Evolutionary conservation across 2,797 vertebrate genomes (phyloP).

Genomic region (Salarias fasciatus): DNA sequence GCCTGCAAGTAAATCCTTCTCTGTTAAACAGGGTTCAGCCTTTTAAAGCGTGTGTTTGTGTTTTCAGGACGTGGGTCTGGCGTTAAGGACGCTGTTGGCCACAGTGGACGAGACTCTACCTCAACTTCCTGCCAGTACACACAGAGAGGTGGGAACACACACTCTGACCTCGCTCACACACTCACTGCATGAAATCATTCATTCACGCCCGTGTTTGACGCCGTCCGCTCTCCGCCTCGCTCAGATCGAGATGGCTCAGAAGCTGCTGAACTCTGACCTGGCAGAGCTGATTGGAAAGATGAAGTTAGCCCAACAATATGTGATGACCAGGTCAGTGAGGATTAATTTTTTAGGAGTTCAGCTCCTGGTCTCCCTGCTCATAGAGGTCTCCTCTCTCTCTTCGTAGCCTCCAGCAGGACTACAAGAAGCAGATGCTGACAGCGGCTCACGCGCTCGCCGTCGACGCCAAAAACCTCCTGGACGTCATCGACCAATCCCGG

Average conservation of each 20-base stretch:
- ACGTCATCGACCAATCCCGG: slow-evolving; percentile 97
- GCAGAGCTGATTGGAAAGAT: slow-evolving; percentile 98
- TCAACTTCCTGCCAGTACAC: slow-evolving; percentile 92
- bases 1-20: too few relatives aligned
- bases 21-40: too few relatives aligned
- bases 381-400: neutral
- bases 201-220: too few relatives aligned
- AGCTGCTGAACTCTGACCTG: slow-evolving; percentile 97
- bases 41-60: slow-evolving; percentile 7
- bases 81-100: slow-evolving; percentile 93
- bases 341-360: too few relatives aligned
- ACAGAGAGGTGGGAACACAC: slow-evolving; percentile 89
- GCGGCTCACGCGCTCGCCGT: slow-evolving; percentile 97
- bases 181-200: too few relatives aligned
- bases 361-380: too few relatives aligned
- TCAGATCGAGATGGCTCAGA: slow-evolving; percentile 99
- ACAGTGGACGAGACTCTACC: slow-evolving; percentile 98
- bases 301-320: slow-evolving; percentile 98
- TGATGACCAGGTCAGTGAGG: slow-evolving; percentile 90
- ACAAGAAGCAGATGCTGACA: slow-evolving; percentile 99
- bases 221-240: neutral
- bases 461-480: slow-evolving; percentile 97
- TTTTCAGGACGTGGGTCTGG: slow-evolving; percentile 94
- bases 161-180: neutral
- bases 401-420: slow-evolving; percentile 95